phyloP scores from a whole-genome alignment of 2,113 vertebrate species.

The Lethenteron reissneri region DNA sequence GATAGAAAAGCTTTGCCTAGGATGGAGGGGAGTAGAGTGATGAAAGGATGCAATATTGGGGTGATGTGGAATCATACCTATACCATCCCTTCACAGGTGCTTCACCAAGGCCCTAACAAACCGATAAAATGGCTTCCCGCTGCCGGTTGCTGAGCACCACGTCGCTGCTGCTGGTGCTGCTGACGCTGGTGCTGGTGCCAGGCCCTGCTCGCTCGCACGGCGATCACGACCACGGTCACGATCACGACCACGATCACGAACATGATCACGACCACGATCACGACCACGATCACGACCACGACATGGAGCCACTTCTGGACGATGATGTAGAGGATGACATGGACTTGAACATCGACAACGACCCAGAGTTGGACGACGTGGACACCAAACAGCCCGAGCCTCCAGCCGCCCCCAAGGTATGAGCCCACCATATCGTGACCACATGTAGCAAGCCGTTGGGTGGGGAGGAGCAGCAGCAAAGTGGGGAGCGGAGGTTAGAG shows the following conservation, averaged over 20 bases:
- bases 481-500: background rate
- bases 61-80: too few relatives aligned
- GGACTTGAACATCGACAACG: constrained; percentile 29
- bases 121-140: too few relatives aligned
- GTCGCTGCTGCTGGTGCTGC: constrained; percentile 32
- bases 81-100: too few relatives aligned
- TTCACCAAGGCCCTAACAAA: too few relatives aligned
- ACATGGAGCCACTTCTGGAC: too few relatives aligned
- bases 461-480: background rate
- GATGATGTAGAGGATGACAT: constrained; percentile 36
- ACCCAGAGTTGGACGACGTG: background rate
- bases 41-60: too few relatives aligned
- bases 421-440: background rate
- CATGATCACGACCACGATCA: constrained; percentile 12
- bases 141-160: too few relatives aligned
- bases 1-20: too few relatives aligned
- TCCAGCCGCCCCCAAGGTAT: constrained; percentile 16
- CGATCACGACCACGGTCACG: constrained; percentile 23
- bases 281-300: constrained; percentile 5
- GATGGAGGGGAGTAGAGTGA: too few relatives aligned
- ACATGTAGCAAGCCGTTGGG: constrained; percentile 10
- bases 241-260: too few relatives aligned
- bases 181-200: constrained; percentile 27
- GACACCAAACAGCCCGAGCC: constrained; percentile 28
- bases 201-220: constrained; percentile 24